These are phyloP conservation scores for Knipowitschia caucasica DNA, from an alignment of 2,797 vertebrate genomes.

Conservation along the genomic window DNA sequence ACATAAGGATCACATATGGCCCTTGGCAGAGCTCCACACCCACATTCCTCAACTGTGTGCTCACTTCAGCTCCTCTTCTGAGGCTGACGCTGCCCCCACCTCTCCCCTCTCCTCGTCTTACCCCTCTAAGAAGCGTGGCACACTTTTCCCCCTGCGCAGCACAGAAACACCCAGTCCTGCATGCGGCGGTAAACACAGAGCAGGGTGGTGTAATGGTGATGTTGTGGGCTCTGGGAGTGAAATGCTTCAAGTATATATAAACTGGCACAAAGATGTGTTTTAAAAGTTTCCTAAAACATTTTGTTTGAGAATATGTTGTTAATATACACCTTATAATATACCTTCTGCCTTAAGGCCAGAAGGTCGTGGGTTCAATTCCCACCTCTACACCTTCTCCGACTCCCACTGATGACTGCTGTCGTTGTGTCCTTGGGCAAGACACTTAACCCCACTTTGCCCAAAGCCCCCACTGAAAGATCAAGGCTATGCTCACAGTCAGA, in stretches of 20 bases:
- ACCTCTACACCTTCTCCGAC: no score
- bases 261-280: no score
- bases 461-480: no score
- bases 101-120: neutral
- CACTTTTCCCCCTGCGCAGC: constrained; percentile 39
- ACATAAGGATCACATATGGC: constrained; percentile 76
- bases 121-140: constrained; percentile 53
- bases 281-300: no score
- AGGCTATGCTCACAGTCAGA: no score
- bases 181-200: neutral
- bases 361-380: no score
- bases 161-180: constrained; percentile 25
- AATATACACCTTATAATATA: no score
- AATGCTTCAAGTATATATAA: neutral
- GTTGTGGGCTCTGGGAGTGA: neutral
- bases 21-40: constrained; percentile 71
- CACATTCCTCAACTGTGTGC: constrained; percentile 71
- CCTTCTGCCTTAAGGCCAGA: no score
- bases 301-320: no score
- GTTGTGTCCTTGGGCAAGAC: no score
- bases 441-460: no score
- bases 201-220: neutral
- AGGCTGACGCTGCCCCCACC: constrained; percentile 14
- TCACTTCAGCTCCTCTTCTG: constrained; percentile 53
- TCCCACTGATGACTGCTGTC: no score